Evolutionary conservation across 2,888 invertebrate species (phyloP).

Genomic region (Onthophagus sagittarius): DNA sequence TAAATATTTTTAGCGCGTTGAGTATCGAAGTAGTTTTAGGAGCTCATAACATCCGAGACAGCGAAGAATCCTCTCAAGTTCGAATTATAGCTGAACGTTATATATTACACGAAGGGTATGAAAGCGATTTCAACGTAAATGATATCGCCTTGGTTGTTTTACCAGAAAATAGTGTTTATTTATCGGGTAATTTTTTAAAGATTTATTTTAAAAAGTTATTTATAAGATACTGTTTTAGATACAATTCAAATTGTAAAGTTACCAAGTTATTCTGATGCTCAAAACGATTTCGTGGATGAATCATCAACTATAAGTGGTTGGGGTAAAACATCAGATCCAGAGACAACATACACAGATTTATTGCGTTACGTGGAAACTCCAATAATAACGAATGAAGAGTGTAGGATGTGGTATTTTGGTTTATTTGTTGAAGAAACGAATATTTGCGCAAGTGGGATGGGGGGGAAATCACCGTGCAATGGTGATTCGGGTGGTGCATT

Average conservation of each 20-base stretch:
- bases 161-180: background rate
- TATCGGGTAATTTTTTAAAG: no score
- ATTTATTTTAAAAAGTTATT: no score
- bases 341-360: conserved; percentile 1
- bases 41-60: conserved; percentile 34
- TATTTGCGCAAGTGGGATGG: conserved; percentile 13
- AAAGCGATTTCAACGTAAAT: conserved; percentile 36
- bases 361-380: background rate
- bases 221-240: background rate
- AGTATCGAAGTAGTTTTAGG: conserved; percentile 30
- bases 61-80: conserved; percentile 35
- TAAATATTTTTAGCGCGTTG: background rate
- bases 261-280: conserved; percentile 28
- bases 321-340: conserved; percentile 29
- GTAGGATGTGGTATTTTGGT: conserved; percentile 6
- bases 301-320: conserved; percentile 3
- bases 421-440: conserved; percentile 10
- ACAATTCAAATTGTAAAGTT: conserved; percentile 17
- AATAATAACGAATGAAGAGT: conserved; percentile 12
- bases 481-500: conserved; percentile 18
- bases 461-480: conserved; percentile 9
- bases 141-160: conserved; percentile 43
- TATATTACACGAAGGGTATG: conserved; percentile 26
- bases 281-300: conserved; percentile 13
- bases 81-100: conserved; percentile 22